These are phyloP conservation scores for Dendrolimus kikuchii DNA, from an alignment of 1,140 invertebrate genomes.

Conservation along the genomic window DNA sequence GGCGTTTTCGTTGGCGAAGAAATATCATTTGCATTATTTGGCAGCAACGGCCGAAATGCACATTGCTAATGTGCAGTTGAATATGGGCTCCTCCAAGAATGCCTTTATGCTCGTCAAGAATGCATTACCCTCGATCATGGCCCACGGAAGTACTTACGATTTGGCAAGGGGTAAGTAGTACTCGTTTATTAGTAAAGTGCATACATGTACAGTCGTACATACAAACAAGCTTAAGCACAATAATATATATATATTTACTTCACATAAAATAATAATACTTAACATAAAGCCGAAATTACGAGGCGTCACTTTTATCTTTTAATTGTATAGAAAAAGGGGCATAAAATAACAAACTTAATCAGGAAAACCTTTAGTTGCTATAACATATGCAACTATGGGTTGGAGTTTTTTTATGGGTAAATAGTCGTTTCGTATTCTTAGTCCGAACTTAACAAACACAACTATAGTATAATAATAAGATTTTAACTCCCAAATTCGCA, in stretches of 20 bases:
- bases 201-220: background rate
- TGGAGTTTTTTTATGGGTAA: too few species aligned
- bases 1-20: constrained; percentile 79
- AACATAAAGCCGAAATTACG: too few species aligned
- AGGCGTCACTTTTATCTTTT: too few species aligned
- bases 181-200: background rate
- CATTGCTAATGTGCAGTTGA: constrained; percentile 82
- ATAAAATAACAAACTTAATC: too few species aligned
- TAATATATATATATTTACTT: background rate
- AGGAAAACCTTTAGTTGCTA: too few species aligned
- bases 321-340: too few species aligned
- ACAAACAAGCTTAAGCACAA: background rate
- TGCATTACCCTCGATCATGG: constrained; percentile 80
- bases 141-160: constrained; percentile 87
- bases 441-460: too few species aligned
- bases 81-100: constrained; percentile 82
- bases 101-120: constrained; percentile 80
- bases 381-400: too few species aligned
- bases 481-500: too few species aligned
- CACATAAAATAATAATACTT: too few species aligned
- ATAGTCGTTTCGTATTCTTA: too few species aligned
- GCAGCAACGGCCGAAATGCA: constrained; percentile 83
- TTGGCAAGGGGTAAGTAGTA: constrained; percentile 74
- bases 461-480: too few species aligned
- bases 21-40: constrained; percentile 83